Conservation (phyloP, 2,113 vertebrate genomes). For the Asarcornis scutulata region DNA sequence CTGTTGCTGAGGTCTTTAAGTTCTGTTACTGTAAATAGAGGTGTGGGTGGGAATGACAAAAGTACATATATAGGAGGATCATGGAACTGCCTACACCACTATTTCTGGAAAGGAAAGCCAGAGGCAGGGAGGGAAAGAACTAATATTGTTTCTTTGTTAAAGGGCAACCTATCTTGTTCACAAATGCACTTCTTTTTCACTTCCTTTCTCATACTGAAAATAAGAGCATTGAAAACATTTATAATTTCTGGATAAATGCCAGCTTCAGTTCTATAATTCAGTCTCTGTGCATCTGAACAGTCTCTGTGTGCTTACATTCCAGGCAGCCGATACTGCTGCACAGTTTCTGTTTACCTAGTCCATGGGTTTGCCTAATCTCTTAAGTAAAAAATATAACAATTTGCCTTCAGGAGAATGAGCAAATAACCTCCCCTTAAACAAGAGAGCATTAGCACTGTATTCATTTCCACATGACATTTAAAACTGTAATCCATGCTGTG, state of each 20-base stretch:
- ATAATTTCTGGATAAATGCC: not conserved
- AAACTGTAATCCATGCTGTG: conserved; percentile 20
- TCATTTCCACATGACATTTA: conserved; percentile 64
- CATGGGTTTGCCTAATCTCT: not conserved
- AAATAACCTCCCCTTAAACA: conserved; percentile 3
- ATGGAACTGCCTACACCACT: not conserved
- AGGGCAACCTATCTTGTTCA: not conserved
- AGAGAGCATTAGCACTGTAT: not conserved
- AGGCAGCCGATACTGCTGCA: not conserved
- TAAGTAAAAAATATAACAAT: not conserved
- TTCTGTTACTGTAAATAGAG: not conserved
- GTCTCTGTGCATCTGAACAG: not conserved
- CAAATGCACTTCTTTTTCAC: not conserved
- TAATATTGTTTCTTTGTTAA: not conserved
- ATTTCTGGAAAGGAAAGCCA: not conserved
- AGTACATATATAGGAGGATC: not conserved
- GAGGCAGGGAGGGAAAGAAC: not conserved
- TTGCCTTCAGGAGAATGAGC: not conserved
- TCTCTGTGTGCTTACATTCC: not conserved
- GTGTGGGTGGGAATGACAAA: not conserved
- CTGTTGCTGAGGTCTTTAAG: not conserved
- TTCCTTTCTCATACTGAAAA: not conserved
- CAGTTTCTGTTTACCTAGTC: not conserved
- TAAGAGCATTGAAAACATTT: not conserved
- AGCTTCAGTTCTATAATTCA: not conserved